Evolutionary conservation across 2,888 invertebrate species (phyloP), one percentile per base, ranked within the genome.

Genomic region (Poecilus cupreus): DNA sequence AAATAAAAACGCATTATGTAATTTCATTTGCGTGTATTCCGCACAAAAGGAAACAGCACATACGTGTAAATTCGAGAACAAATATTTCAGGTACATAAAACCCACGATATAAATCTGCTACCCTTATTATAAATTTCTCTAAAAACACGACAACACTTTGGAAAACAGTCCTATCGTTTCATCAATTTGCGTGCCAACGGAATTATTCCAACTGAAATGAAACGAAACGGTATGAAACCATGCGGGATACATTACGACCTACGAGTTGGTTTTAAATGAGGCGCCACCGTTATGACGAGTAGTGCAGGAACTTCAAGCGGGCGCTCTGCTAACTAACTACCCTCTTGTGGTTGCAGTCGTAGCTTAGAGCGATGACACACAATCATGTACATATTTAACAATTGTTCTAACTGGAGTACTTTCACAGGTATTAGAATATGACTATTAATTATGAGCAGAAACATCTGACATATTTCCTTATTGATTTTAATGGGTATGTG

Each of bases 1-100:
- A 60, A 60, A 60, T 60, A 60, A 60, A 60, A 26, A n/a, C 0
- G 22, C 11, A 26, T 60, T n/a, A 60, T 24, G 26, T n/a, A 60
- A 60, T 60, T 24, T 26, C n/a, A 2, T 13, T 22, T 60, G 60
- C 60, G 60, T 60, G 60, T 60, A 13, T 5, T 13, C 2, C 11
- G 3, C 49, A 54, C 20, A 26, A 43, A 26, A 60, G 60, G 60
- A 60, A 60, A 60, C 60, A 60, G n/a, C 60, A 60, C 60, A 60
- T 54, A 60, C 60, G 64, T 68, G 64, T 68, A 68, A 68, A 68
- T 68, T 68, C 37, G 64, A 68, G 64, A 68, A 68, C 64, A 68
- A 68, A 68, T 68, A 68, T 32, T 68, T 68, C 64, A 68, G 10
- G 64, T 16, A 18, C 16, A 68, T 68, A 68, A 68, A 68, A 68